A percentile compares a stretch with the other conserved stretches of the same genome.
Conservation (phyloP, 2,113 vertebrate species). For the Chinchilla lanigera region DNA sequence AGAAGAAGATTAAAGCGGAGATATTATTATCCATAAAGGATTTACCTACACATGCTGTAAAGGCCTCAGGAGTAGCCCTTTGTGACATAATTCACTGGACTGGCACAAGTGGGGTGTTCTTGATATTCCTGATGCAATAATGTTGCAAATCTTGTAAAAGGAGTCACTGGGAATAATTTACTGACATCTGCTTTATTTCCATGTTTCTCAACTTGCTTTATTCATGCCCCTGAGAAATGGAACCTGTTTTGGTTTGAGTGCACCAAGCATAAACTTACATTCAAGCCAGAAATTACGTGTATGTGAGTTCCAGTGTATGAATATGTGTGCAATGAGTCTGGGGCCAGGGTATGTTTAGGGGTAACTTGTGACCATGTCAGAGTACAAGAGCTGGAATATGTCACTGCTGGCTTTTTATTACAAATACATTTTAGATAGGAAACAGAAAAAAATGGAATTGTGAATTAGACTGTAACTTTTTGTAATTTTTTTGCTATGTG, state of each 20-base stretch:
- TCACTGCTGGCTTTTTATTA: neutral
- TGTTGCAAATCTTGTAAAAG: constrained; percentile 61
- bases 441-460: constrained; percentile 36
- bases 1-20: constrained; percentile 16
- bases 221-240: constrained; percentile 62
- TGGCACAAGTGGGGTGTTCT: constrained; percentile 23
- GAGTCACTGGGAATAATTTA: constrained; percentile 67
- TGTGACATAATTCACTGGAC: constrained; percentile 62
- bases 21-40: neutral
- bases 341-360: neutral
- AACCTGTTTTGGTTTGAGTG: constrained; percentile 27
- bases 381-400: neutral
- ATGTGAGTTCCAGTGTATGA: neutral
- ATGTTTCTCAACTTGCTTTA: constrained; percentile 62
- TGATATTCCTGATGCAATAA: constrained; percentile 65
- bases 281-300: neutral
- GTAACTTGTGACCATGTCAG: neutral
- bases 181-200: constrained; percentile 54
- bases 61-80: constrained; percentile 16
- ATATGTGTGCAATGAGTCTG: neutral
- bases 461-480: constrained; percentile 54
- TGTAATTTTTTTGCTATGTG: constrained; percentile 55
- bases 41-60: constrained; percentile 25
- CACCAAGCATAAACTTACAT: constrained; percentile 19
- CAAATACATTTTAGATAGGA: constrained; percentile 25